Conservation (phyloP, 2,113 vertebrate genomes). For the Albula goreensis region DNA sequence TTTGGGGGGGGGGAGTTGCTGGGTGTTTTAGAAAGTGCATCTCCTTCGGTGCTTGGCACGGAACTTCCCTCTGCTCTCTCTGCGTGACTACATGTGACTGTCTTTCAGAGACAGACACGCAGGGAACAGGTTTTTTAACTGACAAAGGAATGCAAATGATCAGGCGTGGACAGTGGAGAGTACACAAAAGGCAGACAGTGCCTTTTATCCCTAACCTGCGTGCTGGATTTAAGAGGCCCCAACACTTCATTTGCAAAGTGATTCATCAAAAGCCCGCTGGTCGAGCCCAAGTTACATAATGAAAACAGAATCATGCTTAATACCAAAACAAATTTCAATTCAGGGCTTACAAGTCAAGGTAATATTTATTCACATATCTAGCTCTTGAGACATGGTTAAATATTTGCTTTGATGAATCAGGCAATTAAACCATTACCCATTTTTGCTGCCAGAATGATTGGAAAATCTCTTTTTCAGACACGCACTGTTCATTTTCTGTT, state of each 20-base stretch:
- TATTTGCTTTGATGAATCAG: background rate
- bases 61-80: background rate
- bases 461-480: background rate
- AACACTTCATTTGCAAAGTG: background rate
- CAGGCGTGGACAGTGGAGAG: constrained; percentile 37
- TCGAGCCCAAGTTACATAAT: background rate
- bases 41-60: background rate
- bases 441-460: background rate
- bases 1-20: constrained; percentile 44
- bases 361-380: background rate
- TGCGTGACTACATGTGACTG: background rate
- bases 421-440: background rate
- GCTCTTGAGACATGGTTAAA: background rate
- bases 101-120: background rate
- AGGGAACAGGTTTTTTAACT: constrained; percentile 41
- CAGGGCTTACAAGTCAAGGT: background rate
- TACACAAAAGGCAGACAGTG: constrained; percentile 42
- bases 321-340: background rate
- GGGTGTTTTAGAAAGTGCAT: constrained; percentile 10
- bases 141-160: constrained; percentile 58
- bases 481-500: background rate
- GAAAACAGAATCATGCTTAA: background rate
- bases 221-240: background rate
- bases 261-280: background rate
- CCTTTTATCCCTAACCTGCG: constrained; percentile 27